Conservation (phyloP, 2,113 vertebrate genomes). For the Nerophis ophidion region DNA sequence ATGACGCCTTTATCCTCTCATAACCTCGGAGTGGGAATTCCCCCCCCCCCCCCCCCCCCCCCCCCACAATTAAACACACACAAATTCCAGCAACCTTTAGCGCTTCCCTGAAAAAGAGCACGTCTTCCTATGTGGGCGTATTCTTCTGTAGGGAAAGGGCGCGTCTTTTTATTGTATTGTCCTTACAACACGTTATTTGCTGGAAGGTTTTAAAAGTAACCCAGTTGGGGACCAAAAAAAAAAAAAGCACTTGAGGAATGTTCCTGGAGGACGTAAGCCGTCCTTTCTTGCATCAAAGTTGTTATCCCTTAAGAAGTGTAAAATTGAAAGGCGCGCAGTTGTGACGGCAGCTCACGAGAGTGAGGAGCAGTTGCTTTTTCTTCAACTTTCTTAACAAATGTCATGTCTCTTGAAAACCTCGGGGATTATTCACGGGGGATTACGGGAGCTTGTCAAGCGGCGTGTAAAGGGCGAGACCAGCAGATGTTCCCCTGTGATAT, state of each 20-base stretch:
- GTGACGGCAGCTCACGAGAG: conserved; percentile 48
- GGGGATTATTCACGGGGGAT: conserved; percentile 49
- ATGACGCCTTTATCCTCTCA: conserved; percentile 49
- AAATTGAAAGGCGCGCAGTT: conserved; percentile 51
- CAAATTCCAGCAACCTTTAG: conserved; percentile 50
- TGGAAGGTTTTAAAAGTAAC: conserved; percentile 23
- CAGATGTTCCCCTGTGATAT: conserved; percentile 47
- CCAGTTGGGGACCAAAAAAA: conserved; percentile 15
- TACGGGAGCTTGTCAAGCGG: conserved; percentile 37
- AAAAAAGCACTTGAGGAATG: conserved; percentile 51
- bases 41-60: conserved; percentile 7
- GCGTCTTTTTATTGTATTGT: conserved; percentile 1
- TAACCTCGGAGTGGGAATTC: conserved; percentile 52
- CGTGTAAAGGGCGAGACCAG: conserved; percentile 36
- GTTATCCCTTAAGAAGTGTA: conserved; percentile 50
- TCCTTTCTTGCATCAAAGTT: conserved; percentile 35
- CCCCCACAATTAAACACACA: neutral
- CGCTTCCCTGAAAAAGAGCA: conserved; percentile 29
- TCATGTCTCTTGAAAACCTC: conserved; percentile 29
- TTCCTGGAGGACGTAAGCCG: conserved; percentile 30
- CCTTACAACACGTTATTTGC: neutral
- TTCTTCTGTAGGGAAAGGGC: conserved; percentile 18
- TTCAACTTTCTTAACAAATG: conserved; percentile 35
- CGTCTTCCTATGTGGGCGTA: conserved; percentile 33
- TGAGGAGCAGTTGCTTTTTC: conserved; percentile 19